Percentiles rank a stretch among this genome's conserved stretches.
These are phyloP conservation scores for Helicoverpa zea DNA, from an alignment of 1,140 invertebrate genomes.

Conservation along the genomic window DNA sequence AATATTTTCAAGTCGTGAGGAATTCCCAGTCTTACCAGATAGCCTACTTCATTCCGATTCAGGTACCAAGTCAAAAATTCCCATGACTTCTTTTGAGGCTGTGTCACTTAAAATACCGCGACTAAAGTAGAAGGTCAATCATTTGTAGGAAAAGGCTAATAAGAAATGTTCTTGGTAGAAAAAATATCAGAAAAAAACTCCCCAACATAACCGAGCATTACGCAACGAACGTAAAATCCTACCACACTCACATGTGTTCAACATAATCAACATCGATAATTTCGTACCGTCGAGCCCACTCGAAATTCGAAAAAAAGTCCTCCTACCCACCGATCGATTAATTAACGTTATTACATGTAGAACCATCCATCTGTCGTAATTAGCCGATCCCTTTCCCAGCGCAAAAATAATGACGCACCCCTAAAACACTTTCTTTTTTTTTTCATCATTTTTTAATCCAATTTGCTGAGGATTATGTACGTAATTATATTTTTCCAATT, in stretches of 20 bases:
- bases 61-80: too few species aligned
- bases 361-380: slow-evolving; percentile 85
- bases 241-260: slow-evolving; percentile 9
- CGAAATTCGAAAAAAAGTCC: slow-evolving; percentile 68
- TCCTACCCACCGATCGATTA: slow-evolving; percentile 78
- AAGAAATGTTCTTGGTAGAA: not conserved
- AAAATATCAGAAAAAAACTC: not conserved
- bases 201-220: not conserved
- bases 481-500: slow-evolving; percentile 87
- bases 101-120: too few species aligned
- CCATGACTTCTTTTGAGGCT: too few species aligned
- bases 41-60: too few species aligned
- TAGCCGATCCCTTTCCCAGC: slow-evolving; percentile 81
- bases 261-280: slow-evolving; percentile 45
- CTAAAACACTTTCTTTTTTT: slow-evolving; percentile 86
- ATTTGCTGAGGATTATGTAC: slow-evolving; percentile 87
- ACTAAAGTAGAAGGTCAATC: too few species aligned
- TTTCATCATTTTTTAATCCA: slow-evolving; percentile 86
- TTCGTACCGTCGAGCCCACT: slow-evolving; percentile 42
- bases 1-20: not conserved
- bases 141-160: too few species aligned
- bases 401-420: slow-evolving; percentile 85
- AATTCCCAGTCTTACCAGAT: too few species aligned
- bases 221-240: not conserved
- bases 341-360: slow-evolving; percentile 85